phyloP scores from a whole-genome alignment of 2,888 invertebrate genomes.

The Cerceris rybyensis region DNA sequence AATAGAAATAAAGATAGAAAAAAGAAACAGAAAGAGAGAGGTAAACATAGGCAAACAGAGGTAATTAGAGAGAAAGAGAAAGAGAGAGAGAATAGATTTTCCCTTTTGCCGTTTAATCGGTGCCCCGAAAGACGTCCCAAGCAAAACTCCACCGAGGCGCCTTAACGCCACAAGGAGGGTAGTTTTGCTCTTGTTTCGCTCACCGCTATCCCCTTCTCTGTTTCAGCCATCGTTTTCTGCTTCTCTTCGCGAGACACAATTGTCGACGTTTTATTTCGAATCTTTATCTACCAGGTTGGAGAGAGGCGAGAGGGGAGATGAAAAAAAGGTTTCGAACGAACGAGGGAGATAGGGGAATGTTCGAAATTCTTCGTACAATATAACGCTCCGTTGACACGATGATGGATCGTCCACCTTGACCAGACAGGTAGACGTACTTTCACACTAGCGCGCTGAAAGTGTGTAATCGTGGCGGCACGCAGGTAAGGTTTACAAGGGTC shows the following conservation, averaged over 20 bases:
- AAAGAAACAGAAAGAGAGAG: too few relatives aligned
- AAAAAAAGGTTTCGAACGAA: constrained; percentile 21
- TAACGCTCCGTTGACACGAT: constrained; percentile 78
- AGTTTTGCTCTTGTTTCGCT: neutral
- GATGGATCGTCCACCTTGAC: constrained; percentile 76
- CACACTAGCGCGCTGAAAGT: constrained; percentile 65
- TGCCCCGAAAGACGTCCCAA: neutral
- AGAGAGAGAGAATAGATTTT: too few relatives aligned
- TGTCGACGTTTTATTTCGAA: neutral
- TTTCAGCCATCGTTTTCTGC: too few relatives aligned
- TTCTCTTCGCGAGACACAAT: constrained; percentile 3
- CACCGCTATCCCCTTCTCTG: neutral
- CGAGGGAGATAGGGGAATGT: constrained; percentile 36
- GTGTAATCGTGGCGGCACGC: constrained; percentile 64
- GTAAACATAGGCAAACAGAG: too few relatives aligned
- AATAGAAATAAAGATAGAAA: too few relatives aligned
- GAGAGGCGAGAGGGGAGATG: too few relatives aligned
- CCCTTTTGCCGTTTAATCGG: constrained; percentile 20
- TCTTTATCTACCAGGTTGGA: constrained; percentile 33
- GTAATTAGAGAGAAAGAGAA: too few relatives aligned
- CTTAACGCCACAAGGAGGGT: too few relatives aligned
- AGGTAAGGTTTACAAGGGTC: constrained; percentile 58
- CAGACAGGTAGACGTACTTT: constrained; percentile 67
- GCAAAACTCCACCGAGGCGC: neutral
- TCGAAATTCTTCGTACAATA: constrained; percentile 53